Base-by-base conservation (phyloP, 2,888 invertebrate species). In the Lepidocyrtoides sp. region DNA sequence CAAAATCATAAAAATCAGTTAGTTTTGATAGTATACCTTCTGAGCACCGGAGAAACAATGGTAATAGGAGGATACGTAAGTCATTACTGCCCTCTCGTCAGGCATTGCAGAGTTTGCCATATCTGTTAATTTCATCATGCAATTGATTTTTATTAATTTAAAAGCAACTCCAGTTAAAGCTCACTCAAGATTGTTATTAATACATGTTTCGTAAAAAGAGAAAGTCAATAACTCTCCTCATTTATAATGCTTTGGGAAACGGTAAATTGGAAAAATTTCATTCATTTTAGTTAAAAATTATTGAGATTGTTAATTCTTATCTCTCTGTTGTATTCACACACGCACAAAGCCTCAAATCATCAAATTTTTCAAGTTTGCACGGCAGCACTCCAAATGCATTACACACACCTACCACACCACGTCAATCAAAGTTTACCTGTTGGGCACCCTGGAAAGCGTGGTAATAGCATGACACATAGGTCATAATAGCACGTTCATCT, bases 401-500 rank as follows among this genome's bases (percentile, higher is more conserved):
- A 63, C 41, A 87, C 84, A 85, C 88, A 69, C 77, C 51, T 69
- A 57, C 82, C 29, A 57, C 51, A 69, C 85, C 20, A 32, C 26
- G 23, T 41, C 51, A 72, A 54, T 72, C 48, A 79, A 20, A 20
- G 48, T 95, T 96, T 96, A 98, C 99, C 98, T 99, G 98, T 96
- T 98, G 98, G 96, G 98, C 98, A 96, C 99, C 99, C 97, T 99
- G 99, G 98, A 99, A 99, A 96, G 99, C 99, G 96, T 99, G 99
- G 97, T 99, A 99, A 97, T 99, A 99, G 97, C 99, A 99, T 96
- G 99, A 99, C 96, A 99, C 99, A 96, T 99, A 99, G 95, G 99
- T 99, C 99, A 99, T 99, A 96, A 99, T 99, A 96, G 99, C 99
- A 96, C 99, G 98, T 97, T 99, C 99, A 96, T 99, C 99, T 96